Base-by-base conservation (phyloP, 1,140 invertebrate species). In the Camponotus vicinus region DNA sequence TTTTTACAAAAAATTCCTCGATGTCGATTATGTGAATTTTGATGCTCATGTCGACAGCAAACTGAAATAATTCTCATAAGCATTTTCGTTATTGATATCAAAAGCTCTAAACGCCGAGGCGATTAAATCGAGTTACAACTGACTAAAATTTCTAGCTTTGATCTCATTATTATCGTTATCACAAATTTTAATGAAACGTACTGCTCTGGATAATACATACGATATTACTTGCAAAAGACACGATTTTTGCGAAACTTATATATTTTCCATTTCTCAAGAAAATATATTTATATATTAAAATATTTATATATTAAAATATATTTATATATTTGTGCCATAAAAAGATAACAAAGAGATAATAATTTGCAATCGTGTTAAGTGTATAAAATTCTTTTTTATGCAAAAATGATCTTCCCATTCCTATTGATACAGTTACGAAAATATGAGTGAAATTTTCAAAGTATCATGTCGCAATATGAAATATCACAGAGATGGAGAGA, bases 401-500 rank as follows among this genome's bases (percentile, higher is more conserved):
- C 13, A 32, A n/a, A 52, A 52, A 66, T 78, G 27, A 45, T 77
- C 61, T 42, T 78, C 21, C 5, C 9, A 59, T 75, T 67, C 8
- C 49, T 15, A 45, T 11, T 21, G 45, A 80, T 55, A 49, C 15
- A 69, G 45, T 80, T 69, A 69, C 21, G 64, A 69, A 42, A 69
- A 57, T 18, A n/a, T 15, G 64, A 42, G 34, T 57, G 15, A 80
- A 55, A 40, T 13, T 55, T 70, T 52, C 32, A n/a, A 70, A 57
- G 15, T 40, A 66, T 70, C 66, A 27, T 32, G 66, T 34, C 37
- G 67, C 49, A 66, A 70, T 27, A 27, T 42, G 49, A 70, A 80
- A 80, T 70, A 80, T 42, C 3, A 52, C 34, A 83, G 70, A 61
- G 45, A 63, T 18, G 42, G 59, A 69, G 49, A 80, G 49, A 40